Conservation (phyloP, 92 coral and sea anemone species). For the Umimayanthus chanpuru region DNA sequence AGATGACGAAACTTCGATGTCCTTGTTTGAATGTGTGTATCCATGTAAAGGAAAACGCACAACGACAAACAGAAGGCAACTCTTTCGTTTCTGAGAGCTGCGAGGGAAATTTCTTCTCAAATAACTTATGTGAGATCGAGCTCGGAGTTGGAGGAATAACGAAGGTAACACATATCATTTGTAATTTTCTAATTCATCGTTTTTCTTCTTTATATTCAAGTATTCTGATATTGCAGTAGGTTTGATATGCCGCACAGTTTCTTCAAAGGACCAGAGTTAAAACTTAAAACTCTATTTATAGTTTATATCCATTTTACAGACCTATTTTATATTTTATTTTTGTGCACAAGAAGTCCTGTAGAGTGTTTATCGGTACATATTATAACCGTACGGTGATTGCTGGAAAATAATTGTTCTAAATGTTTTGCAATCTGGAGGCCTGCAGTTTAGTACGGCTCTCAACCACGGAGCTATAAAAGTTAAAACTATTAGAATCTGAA, state of each 20-base stretch:
- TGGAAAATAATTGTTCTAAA: background rate
- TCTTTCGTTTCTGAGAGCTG: constrained; percentile 65
- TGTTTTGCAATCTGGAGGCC: background rate
- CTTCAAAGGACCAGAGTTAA: background rate
- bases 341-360: background rate
- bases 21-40: constrained; percentile 82
- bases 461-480: too few species aligned
- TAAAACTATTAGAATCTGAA: too few species aligned
- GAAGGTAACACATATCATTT: constrained; percentile 63
- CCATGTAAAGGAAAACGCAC: constrained; percentile 72
- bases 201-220: background rate
- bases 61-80: constrained; percentile 76
- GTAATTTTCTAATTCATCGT: background rate
- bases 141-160: constrained; percentile 97
- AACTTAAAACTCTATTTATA: too few species aligned
- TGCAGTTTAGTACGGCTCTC: background rate
- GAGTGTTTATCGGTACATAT: background rate
- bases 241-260: background rate
- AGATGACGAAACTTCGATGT: constrained; percentile 84
- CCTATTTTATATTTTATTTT: background rate
- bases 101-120: constrained; percentile 70
- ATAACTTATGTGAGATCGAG: constrained; percentile 77
- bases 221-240: background rate
- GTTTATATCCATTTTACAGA: background rate
- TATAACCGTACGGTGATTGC: background rate